Evolutionary conservation across 2,113 vertebrate species (phyloP), one percentile per base, ranked within the genome.

Genomic region (Pedetes capensis): DNA sequence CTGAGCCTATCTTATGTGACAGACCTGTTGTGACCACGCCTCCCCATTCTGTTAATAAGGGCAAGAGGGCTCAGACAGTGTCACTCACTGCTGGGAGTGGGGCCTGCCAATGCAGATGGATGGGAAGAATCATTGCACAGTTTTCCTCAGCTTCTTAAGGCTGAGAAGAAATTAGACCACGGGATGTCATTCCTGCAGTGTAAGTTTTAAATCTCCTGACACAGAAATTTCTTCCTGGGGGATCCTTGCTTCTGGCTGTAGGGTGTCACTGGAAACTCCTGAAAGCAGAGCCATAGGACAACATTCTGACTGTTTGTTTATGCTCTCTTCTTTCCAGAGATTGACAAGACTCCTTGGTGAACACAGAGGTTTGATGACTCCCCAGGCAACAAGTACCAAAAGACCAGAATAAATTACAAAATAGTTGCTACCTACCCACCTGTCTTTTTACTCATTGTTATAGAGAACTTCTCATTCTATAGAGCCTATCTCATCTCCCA

Each of bases 21-120:
- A 1, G 37, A 12, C 7, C 37, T 57, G 11, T 4, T 32, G 23
- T 32, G 27, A 49, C 2, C 17, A 57, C 14, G 9, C 11, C 32
- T 74, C 25, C 44, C 34, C 27, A 3, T 9, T 83, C 68, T 59
- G 39, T 12, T 1, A 68, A 32, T 57, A 83, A 20, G 32, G 47
- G 6, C 2, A 3, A 80, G 20, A n/a, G 13, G 63, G 8, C 64
- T 57, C 20, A 9, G 44, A 51, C 3, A 6, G 69, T 0, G 72
- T 32, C 25, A 5, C 23, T 37, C 0, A 0, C 34, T 53, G 27
- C 64, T 49, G 34, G 34, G 39, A 34, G 1, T 13, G 4, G n/a
- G 49, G 51, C 42, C 3, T 3, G 18, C 59, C n/a, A 49, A n/a
- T 2, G 59, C 34, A 27, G 32, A 23, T 20, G 51, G 27, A 20